Percentiles rank a stretch among this genome's conserved stretches.
These are phyloP conservation scores for Brachionus plicatilis DNA, from an alignment of 1,140 invertebrate genomes.

Conservation along the genomic window DNA sequence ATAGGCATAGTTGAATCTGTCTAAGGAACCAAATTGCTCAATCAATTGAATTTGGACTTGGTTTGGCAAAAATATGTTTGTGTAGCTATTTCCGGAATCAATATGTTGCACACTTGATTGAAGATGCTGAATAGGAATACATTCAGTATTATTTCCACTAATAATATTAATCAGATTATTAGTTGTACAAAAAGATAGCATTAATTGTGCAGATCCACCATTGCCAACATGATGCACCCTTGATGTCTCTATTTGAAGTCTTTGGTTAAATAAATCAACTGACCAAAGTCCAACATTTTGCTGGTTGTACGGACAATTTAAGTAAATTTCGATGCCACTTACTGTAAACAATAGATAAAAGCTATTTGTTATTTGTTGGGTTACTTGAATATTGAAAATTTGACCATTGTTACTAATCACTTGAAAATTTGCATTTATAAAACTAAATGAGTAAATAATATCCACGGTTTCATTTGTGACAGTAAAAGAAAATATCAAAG, in stretches of 20 bases:
- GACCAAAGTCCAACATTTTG: not conserved
- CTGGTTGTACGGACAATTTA: not conserved
- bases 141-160: not conserved
- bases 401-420: not conserved
- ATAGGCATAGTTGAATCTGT: not conserved
- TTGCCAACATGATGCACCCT: not conserved
- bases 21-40: not conserved
- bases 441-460: not conserved
- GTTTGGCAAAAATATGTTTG: not conserved
- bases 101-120: not conserved
- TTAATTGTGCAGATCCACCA: not conserved
- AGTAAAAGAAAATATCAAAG: not conserved
- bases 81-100: not conserved
- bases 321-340: not conserved
- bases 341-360: not conserved
- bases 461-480: not conserved
- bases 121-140: not conserved
- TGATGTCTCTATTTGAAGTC: not conserved
- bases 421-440: not conserved
- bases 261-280: not conserved
- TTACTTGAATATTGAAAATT: not conserved
- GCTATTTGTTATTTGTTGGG: not conserved
- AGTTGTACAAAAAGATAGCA: not conserved
- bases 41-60: not conserved
- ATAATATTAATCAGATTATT: constrained; percentile 1